Conservation (phyloP, 2,113 vertebrate species). For the Petrocephalus zakoni region DNA sequence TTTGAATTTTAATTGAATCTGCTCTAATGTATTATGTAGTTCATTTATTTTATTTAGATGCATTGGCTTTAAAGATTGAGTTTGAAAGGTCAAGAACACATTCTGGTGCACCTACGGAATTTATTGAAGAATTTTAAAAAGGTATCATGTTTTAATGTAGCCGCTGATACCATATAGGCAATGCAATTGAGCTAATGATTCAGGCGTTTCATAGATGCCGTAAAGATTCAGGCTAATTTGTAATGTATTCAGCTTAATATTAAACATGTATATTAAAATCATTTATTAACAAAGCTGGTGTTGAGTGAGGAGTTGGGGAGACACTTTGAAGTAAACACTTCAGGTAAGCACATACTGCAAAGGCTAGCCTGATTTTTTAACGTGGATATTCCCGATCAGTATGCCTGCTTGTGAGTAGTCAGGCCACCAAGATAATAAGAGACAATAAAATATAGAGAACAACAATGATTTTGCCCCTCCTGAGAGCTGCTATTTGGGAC, state of each 20-base stretch:
- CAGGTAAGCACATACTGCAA: neutral
- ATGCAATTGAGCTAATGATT: neutral
- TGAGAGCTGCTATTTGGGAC: neutral
- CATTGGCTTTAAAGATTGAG: slow-evolving; percentile 41
- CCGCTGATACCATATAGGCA: neutral
- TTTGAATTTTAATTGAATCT: slow-evolving; percentile 49
- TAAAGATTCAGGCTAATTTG: neutral
- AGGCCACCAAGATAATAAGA: neutral
- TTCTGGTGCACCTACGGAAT: slow-evolving; percentile 29
- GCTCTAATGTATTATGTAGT: slow-evolving; percentile 49
- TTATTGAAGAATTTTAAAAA: neutral
- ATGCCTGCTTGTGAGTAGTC: neutral
- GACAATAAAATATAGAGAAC: neutral
- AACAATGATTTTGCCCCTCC: slow-evolving; percentile 7
- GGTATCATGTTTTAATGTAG: neutral
- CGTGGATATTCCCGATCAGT: neutral
- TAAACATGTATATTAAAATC: slow-evolving; percentile 8
- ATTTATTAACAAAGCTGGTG: neutral
- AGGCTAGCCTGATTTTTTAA: neutral
- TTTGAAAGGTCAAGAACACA: slow-evolving; percentile 40
- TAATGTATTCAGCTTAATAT: neutral
- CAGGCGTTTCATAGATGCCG: neutral
- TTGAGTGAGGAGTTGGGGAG: neutral
- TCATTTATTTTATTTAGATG: slow-evolving; percentile 55
- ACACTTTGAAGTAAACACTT: neutral